Base-by-base conservation (phyloP, 1,140 invertebrate species). In the Notospermus geniculatus region DNA sequence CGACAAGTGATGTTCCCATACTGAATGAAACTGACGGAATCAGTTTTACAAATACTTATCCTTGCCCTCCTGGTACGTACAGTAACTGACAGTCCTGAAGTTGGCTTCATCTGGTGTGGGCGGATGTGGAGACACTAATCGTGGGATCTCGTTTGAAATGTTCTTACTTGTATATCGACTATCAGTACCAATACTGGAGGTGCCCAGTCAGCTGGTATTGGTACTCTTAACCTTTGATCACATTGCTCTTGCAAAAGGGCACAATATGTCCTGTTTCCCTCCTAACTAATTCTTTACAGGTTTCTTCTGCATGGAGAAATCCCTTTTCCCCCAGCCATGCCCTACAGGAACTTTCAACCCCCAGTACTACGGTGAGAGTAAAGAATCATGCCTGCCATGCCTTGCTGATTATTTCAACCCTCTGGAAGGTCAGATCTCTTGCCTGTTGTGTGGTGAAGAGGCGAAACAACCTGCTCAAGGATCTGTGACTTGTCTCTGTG, bases 341-440 rank as follows among this genome's bases (percentile, higher is more conserved):
- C 71, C 71, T 5, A 53, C 57, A 7, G 74, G 74, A n/a, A 62
- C 62, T 15, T 76, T 68, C 67, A 72, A 75, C 52, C 50, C 66
- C 28, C 30, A 60, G 2, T 30, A 66, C 13, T 66, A 69, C 28
- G 68, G 39, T 13, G 68, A 65, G n/a, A 70, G 69, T 54, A 29
- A 69, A 2, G 46, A 22, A 25, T 68, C 75, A 56, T 79, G 77
- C 58, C 17, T 50, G 9, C 57, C 43, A 19, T 79, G 77, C 54
- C 65, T 70, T 0, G 64, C 72, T 19, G 62, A 79, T 59, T 68
- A 76, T 56, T 77, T 76, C 62, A 79, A 76, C 32, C 70, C 75
- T 39, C 63, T 71, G 54, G 62, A 63, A n/a, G 77, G 71, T n/a
- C 75, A 77, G 60, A 67, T 59, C 9, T 68, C 66, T 23, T 79